Conservation (phyloP, 2,797 vertebrate genomes). For the Enteromius treurensis region DNA sequence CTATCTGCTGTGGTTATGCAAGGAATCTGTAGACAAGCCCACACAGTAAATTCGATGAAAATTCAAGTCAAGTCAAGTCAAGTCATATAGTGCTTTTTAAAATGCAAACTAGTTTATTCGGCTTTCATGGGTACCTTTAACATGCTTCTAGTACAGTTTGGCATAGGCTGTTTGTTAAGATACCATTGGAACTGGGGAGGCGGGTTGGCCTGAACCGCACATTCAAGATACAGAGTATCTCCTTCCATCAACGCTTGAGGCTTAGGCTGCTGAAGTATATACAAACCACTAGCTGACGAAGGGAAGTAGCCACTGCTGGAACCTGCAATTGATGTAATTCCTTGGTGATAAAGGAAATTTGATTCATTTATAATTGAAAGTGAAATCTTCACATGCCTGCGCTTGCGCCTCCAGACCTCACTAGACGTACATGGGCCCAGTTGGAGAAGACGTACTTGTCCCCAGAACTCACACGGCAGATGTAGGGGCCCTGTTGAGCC, state of each 20-base stretch:
- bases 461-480: conserved; percentile 81
- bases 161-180: conserved; percentile 72
- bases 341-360: neutral
- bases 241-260: conserved; percentile 76
- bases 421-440: conserved; percentile 77
- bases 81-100: too few species aligned
- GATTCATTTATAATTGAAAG: neutral
- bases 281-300: conserved; percentile 73
- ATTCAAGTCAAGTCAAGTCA: too few species aligned
- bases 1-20: conserved; percentile 83
- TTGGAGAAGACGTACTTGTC: conserved; percentile 78
- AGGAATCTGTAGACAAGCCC: conserved; percentile 68
- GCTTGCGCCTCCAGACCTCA: conserved; percentile 65
- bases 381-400: conserved; percentile 66
- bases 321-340: conserved; percentile 60
- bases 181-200: conserved; percentile 87
- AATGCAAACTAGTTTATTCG: neutral
- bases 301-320: conserved; percentile 69
- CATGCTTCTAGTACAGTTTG: conserved; percentile 63
- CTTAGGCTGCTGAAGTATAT: conserved; percentile 74
- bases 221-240: conserved; percentile 75
- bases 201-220: conserved; percentile 78
- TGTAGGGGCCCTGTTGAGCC: conserved; percentile 73
- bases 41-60: neutral
- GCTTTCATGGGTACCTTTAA: conserved; percentile 70